A percentile compares a stretch with the other conserved stretches of the same genome.
Conservation (phyloP, 35 echinoderm and acorn worm species). For the Heliocidaris tuberculata region DNA sequence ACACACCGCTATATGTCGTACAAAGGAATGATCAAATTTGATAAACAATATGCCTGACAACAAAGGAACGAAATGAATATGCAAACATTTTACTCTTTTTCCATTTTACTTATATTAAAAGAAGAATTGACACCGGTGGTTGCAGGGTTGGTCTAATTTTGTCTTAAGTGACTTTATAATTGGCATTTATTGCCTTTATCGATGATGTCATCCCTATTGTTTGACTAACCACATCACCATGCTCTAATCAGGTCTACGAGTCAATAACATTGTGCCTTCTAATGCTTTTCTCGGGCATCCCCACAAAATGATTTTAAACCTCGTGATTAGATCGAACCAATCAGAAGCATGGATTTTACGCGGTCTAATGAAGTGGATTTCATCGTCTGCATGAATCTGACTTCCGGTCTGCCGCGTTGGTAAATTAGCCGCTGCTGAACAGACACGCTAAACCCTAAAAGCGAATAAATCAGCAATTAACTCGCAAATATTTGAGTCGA, state of each 20-base stretch:
- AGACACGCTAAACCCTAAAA: not conserved
- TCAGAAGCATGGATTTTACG: not conserved
- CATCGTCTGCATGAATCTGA: not conserved
- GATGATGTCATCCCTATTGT: constrained; percentile 37
- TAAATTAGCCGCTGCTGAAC: constrained; percentile 12
- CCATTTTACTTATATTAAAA: too few relatives aligned
- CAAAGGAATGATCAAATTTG: too few relatives aligned
- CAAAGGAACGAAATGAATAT: too few relatives aligned
- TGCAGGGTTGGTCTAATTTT: not conserved
- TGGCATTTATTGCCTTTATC: constrained; percentile 25
- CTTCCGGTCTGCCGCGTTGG: constrained; percentile 23
- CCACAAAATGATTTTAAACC: not conserved
- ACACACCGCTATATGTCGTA: too few relatives aligned
- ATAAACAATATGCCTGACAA: too few relatives aligned
- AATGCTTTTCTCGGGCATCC: not conserved
- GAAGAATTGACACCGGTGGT: too few relatives aligned
- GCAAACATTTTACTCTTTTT: too few relatives aligned
- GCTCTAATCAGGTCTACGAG: not conserved
- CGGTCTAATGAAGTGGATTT: constrained; percentile 35
- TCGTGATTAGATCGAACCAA: not conserved
- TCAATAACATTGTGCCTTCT: not conserved
- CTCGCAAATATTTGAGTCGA: constrained; percentile 16
- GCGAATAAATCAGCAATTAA: constrained; percentile 44
- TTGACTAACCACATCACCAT: not conserved
- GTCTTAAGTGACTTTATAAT: constrained; percentile 15